Base-by-base conservation (phyloP, 1,140 invertebrate genomes). In the Muscidifurax raptorellus region DNA sequence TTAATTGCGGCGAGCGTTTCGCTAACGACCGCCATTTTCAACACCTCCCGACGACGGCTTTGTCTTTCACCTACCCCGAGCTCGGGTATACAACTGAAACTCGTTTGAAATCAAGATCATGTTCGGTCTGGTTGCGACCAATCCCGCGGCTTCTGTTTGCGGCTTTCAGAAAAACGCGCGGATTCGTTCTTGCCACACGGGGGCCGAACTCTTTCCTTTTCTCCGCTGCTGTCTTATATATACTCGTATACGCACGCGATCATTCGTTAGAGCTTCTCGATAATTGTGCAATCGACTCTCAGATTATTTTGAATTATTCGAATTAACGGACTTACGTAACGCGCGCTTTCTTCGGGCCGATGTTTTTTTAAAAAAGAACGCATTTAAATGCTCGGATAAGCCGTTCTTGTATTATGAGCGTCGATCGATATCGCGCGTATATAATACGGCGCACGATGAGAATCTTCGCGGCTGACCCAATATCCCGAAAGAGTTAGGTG, bases 11-110 rank as follows among this genome's bases (percentile, higher is more conserved):
- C 77, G 52, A 59, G 74, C 85, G 86, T 88, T 77, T 82, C 85
- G 87, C 86, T 88, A 88, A 88, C 87, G 87, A 88, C 83, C 85
- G 82, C 86, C 86, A 86, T 87, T 88, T 88, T 85, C 87, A 87
- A 87, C 72, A 83, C 80, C 82, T 69, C 66, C 5, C 18, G 10
- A 2, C 25, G 25, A 27, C 66, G 25, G 25, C 66, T 69, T 69
- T 69, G 66, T 36, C 77, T 79, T 52, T 64, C 77, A 44, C 77
- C 77, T 59, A 66, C 64, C 28, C 47, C 27, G 32, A 28, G n/a
- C 64, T n/a, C n/a, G 22, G 28, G 27, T 28, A 15, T 25, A n/a
- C 44, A 78, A 18, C 76, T 78, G 47, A n/a, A 79, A 79, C 77
- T 12, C 44, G 44, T n/a, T 44, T 30, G 32, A n/a, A 74, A 74